Conservation (phyloP, 2,888 invertebrate species). For the Cyclophora albipunctata region DNA sequence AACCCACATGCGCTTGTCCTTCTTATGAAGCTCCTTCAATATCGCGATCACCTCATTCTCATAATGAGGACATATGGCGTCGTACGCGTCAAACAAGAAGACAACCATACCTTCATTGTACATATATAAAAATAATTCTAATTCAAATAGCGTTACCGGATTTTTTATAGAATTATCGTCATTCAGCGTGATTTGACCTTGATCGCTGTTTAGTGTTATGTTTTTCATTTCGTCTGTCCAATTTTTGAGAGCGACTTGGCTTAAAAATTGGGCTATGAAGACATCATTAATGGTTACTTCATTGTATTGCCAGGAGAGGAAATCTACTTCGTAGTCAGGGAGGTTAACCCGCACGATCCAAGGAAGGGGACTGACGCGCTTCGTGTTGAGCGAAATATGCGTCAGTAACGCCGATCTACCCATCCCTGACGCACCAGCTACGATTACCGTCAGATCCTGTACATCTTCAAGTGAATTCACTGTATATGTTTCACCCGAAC, state of each 20-base stretch:
- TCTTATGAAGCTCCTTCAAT: conserved; percentile 21
- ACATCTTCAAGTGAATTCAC: conserved; percentile 27
- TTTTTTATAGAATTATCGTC: conserved; percentile 7
- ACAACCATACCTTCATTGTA: conserved; percentile 26
- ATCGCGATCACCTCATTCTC: conserved; percentile 26
- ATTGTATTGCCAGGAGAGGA: conserved; percentile 20
- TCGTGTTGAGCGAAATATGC: conserved; percentile 29
- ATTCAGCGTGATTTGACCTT: conserved; percentile 13
- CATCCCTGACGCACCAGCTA: conserved; percentile 27
- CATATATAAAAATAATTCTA: conserved; percentile 28
- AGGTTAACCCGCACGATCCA: conserved; percentile 35
- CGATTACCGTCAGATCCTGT: conserved; percentile 23
- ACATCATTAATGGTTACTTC: conserved; percentile 5
- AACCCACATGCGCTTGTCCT: conserved; percentile 30
- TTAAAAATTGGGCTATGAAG: conserved; percentile 23
- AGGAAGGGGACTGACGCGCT: conserved; percentile 19
- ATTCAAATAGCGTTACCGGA: conserved; percentile 22
- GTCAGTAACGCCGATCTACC: conserved; percentile 33
- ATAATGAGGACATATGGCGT: conserved; percentile 28
- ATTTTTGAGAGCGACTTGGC: conserved; percentile 25
- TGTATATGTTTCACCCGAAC: conserved; percentile 13
- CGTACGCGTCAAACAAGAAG: conserved; percentile 34
- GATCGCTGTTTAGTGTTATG: conserved; percentile 7
- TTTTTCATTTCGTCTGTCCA: conserved; percentile 12
- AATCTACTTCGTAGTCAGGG: conserved; percentile 20